Evolutionary conservation across 2,113 vertebrate species (phyloP).

Genomic region (Percina caprodes): DNA sequence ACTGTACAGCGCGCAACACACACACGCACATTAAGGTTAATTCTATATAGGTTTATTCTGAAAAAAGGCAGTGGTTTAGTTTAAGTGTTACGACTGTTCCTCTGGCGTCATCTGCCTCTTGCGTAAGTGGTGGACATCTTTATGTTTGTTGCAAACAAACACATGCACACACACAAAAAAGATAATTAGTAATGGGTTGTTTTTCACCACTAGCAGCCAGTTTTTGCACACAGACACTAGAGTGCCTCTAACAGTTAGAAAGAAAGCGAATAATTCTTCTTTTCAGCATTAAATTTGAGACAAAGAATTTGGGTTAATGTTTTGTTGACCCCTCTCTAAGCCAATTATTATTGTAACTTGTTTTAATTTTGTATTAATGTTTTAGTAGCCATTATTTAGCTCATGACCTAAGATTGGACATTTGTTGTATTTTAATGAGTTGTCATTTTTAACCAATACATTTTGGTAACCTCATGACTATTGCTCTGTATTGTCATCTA

Average conservation of each 20-base stretch:
- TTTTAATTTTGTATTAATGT: neutral
- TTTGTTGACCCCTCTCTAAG: neutral
- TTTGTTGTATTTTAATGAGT: too few relatives aligned
- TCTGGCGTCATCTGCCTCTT: slow-evolving; percentile 21
- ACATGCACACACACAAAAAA: neutral
- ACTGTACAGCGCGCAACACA: slow-evolving; percentile 54
- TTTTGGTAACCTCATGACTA: neutral
- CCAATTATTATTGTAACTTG: neutral
- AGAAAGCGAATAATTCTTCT: neutral
- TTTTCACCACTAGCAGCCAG: too few relatives aligned
- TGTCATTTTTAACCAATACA: neutral
- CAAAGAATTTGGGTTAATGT: neutral
- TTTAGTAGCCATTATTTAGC: neutral
- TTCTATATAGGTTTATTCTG: neutral
- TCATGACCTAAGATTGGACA: neutral
- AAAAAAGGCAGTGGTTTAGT: neutral
- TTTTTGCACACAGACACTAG: too few relatives aligned
- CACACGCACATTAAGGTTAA: neutral
- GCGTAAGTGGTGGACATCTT: slow-evolving; percentile 14
- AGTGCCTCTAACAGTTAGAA: neutral
- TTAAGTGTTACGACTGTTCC: slow-evolving; percentile 1
- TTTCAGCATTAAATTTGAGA: neutral
- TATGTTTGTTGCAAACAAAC: slow-evolving; percentile 39
- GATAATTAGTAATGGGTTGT: neutral
- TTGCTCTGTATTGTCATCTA: neutral